Evolutionary conservation across 2,113 vertebrate species (phyloP).

Genomic region (Typhlomys cinereus): DNA sequence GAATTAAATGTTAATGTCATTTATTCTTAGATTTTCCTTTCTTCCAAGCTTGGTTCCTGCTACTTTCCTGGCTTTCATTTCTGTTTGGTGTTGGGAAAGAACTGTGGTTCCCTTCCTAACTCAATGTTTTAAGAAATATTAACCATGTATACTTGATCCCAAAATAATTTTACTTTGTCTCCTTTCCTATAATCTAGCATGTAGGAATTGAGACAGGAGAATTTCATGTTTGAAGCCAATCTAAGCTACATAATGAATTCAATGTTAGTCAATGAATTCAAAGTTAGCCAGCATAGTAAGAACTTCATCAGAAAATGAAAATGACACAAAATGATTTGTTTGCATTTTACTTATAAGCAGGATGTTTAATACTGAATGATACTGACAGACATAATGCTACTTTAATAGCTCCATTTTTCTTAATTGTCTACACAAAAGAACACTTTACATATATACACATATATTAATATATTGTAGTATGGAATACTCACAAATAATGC

Average conservation of each 20-base stretch:
- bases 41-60: background rate
- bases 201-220: background rate
- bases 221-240: background rate
- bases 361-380: too few species aligned
- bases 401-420: too few species aligned
- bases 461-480: background rate
- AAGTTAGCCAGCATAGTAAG: background rate
- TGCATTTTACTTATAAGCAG: too few species aligned
- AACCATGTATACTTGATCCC: background rate
- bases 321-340: too few species aligned
- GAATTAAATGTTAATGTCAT: background rate
- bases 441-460: background rate
- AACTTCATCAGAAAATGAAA: too few species aligned
- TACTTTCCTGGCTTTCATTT: background rate
- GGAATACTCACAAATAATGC: too few species aligned
- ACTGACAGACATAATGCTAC: too few species aligned
- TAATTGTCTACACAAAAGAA: background rate
- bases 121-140: slow-evolving; percentile 4
- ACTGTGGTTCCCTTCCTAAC: background rate
- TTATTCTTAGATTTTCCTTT: slow-evolving; percentile 35
- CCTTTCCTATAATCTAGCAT: background rate
- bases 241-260: background rate
- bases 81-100: slow-evolving; percentile 20
- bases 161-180: background rate
- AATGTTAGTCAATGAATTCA: background rate